Evolutionary conservation across 2,888 invertebrate species (phyloP).

Genomic region (Metallyticus violacea): DNA sequence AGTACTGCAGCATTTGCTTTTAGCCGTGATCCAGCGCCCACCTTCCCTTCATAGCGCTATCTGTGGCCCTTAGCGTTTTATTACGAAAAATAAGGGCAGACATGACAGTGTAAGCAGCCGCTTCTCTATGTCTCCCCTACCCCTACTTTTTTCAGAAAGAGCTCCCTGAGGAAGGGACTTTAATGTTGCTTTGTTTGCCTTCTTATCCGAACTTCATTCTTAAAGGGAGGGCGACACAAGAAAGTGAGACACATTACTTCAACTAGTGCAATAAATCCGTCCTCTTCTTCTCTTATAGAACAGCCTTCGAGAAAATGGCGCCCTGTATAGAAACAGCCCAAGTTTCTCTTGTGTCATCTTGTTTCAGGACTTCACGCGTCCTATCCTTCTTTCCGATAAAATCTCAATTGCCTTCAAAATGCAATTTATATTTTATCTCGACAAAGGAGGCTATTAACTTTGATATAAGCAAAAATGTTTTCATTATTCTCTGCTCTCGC

Average conservation of each 20-base stretch:
- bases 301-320: background rate
- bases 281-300: background rate
- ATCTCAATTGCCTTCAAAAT: background rate
- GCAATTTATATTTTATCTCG: background rate
- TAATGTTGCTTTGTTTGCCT: background rate
- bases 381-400: background rate
- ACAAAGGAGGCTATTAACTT: background rate
- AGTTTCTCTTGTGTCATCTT: background rate
- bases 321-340: no score
- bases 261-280: background rate
- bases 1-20: no score
- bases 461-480: background rate
- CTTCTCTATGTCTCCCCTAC: background rate
- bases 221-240: background rate
- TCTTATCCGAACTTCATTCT: background rate
- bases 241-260: background rate
- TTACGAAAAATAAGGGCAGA: background rate
- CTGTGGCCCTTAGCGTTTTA: background rate
- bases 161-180: background rate
- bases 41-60: background rate
- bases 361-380: background rate
- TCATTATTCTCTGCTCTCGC: background rate
- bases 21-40: no score
- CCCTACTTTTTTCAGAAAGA: background rate
- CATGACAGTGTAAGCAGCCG: no score